phyloP scores from a whole-genome alignment of 2,888 invertebrate genomes.

The Cerastis leucographa region DNA sequence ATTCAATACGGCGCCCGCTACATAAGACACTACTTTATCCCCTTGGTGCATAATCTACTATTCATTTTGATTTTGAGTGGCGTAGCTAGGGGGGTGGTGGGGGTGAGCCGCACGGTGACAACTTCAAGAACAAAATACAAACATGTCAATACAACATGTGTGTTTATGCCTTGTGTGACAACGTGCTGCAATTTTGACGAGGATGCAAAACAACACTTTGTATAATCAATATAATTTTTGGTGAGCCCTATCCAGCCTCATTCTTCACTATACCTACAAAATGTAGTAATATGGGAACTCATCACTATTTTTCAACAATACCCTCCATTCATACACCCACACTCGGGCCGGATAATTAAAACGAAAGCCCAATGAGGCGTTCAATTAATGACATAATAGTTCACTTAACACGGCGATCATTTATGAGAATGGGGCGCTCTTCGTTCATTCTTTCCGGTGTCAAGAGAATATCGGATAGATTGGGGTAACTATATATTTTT shows the following conservation, averaged over 20 bases:
- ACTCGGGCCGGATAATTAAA: slow-evolving; percentile 60
- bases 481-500: slow-evolving; percentile 12
- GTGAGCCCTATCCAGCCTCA: background rate
- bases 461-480: slow-evolving; percentile 11
- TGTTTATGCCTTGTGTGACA: no score
- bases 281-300: slow-evolving; percentile 25
- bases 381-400: slow-evolving; percentile 62
- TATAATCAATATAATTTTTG: background rate
- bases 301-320: slow-evolving; percentile 53
- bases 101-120: no score
- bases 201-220: no score
- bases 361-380: slow-evolving; percentile 59
- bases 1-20: no score
- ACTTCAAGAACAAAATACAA: no score
- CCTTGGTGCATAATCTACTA: no score
- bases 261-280: slow-evolving; percentile 2
- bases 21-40: no score
- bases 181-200: no score
- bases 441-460: slow-evolving; percentile 48
- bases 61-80: no score
- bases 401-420: slow-evolving; percentile 59
- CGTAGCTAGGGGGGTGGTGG: no score
- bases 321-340: slow-evolving; percentile 54
- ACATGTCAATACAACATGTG: no score
- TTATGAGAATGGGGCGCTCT: slow-evolving; percentile 46